Evolutionary conservation across 2,888 invertebrate genomes (phyloP), one percentile per base, ranked within the genome.

Genomic region (Adelphocoris suturalis): DNA sequence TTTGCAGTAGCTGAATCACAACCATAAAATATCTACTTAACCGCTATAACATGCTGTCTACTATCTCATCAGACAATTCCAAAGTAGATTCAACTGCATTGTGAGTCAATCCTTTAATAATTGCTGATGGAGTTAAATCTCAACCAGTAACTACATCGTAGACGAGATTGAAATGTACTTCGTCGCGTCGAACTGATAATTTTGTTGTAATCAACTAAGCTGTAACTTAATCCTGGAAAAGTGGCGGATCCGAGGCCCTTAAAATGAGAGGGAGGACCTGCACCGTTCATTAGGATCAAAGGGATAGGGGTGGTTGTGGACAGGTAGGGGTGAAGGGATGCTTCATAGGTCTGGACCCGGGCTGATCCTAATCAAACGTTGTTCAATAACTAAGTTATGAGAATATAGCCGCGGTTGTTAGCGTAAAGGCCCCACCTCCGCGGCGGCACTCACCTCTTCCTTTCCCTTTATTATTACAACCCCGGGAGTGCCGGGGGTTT

Each of bases 391-490:
- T 23, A 19, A 68, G 68, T 68, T 68, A 68, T 68, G 68, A 68
- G 27, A 68, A 23, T 23, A 68, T 23, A 68, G 68, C 68, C 19
- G 68, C 68, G 19, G 68, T 27, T 68, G 68, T 19, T 27, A 68
- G 68, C 12, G 23, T 27, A 23, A 12, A 68, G 57, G 57, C 57
- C n/a, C 52, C 68, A 23, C 23, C 23, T 23, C 5, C 68, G 11
- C 12, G 68, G 68, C 11, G 23, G 19, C 61, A 61, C 68, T 68
- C 68, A 68, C 68, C 68, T 23, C 23, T 68, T 68, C 23, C 68
- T 68, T 27, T 68, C 23, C 68, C 68, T 68, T 68, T 68, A 68
- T 68, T 68, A 68, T 68, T 68, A 68, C 68, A 68, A 68, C 68
- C 68, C 13, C 9, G 68, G 23, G 68, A 68, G 68, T 23, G 5